phyloP scores from a whole-genome alignment of 2,888 invertebrate species.

The Brenthis daphne region DNA sequence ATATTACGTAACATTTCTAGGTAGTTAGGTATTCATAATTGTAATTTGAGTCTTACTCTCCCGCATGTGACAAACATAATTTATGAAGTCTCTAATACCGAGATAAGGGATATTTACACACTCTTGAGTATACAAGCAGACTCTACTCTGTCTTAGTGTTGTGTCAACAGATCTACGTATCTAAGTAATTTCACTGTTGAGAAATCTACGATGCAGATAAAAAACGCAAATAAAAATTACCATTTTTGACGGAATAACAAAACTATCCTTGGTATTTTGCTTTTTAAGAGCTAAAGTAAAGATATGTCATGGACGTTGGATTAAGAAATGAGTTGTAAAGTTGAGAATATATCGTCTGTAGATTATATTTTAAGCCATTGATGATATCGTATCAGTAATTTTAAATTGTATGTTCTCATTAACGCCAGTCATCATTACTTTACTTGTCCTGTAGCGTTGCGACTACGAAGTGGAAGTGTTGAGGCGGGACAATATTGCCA shows the following conservation, averaged over 20 bases:
- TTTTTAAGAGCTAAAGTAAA: conserved; percentile 16
- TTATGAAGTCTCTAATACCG: conserved; percentile 80
- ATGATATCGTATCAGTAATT: conserved; percentile 25
- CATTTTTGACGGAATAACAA: conserved; percentile 52
- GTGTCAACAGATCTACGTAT: conserved; percentile 75
- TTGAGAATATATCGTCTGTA: conserved; percentile 18
- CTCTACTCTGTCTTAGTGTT: conserved; percentile 75
- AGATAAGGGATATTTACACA: conserved; percentile 80
- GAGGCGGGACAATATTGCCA: no score
- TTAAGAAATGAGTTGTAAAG: conserved; percentile 26
- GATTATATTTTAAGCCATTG: conserved; percentile 23
- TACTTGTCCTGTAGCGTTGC: no score
- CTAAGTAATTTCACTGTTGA: conserved; percentile 75
- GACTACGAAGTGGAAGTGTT: no score
- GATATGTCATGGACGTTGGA: conserved; percentile 17
- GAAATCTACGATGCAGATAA: conserved; percentile 72
- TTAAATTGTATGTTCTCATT: background rate
- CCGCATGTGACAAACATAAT: conserved; percentile 78
- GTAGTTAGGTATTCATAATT: background rate
- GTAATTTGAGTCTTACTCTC: conserved; percentile 54
- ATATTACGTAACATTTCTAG: conserved; percentile 15
- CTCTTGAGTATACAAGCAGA: conserved; percentile 69
- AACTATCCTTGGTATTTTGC: conserved; percentile 50
- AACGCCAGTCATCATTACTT: background rate
- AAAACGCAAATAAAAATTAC: conserved; percentile 65